Conservation (phyloP, 2,113 vertebrate genomes). For the Progne subis region DNA sequence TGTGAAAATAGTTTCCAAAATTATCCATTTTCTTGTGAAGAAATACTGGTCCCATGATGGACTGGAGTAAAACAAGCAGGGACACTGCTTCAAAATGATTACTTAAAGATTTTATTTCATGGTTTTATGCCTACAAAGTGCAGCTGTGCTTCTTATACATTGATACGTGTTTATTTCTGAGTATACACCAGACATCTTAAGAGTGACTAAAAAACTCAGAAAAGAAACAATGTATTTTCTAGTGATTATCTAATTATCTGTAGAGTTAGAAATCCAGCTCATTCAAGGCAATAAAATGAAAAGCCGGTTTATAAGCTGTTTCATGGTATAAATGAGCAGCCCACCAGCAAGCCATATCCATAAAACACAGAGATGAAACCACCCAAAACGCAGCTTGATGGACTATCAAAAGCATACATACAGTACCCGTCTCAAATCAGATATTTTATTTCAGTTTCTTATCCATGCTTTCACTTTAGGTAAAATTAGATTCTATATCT, state of each 20-base stretch:
- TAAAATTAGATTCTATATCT: background rate
- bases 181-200: background rate
- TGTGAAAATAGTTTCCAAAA: background rate
- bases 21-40: background rate
- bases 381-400: background rate
- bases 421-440: background rate
- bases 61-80: background rate
- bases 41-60: background rate
- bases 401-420: rapidly evolving
- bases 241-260: background rate
- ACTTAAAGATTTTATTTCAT: background rate
- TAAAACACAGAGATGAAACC: background rate
- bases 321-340: background rate
- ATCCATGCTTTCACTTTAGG: background rate
- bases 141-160: background rate
- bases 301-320: conserved; percentile 15
- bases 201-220: background rate
- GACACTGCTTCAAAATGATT: background rate
- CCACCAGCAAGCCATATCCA: background rate
- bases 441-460: background rate
- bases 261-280: background rate
- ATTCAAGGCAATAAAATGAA: conserved; percentile 10
- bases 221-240: background rate
- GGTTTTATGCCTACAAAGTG: background rate
- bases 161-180: background rate